These are phyloP conservation scores for Schizotus pectinicornis DNA, from an alignment of 2,888 invertebrate genomes.

Conservation along the genomic window DNA sequence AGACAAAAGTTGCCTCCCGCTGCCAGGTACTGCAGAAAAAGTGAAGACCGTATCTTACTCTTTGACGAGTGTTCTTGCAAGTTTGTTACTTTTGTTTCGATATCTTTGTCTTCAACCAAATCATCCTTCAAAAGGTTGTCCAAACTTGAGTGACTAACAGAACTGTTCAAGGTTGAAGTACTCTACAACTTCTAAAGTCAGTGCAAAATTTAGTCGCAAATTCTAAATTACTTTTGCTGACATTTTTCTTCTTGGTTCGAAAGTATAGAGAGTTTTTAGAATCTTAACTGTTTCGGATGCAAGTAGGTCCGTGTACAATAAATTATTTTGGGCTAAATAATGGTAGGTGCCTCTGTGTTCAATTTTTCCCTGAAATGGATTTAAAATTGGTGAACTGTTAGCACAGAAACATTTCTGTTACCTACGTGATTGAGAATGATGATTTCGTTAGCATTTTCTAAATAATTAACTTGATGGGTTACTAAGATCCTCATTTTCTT, in stretches of 20 bases:
- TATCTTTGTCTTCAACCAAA: conserved; percentile 51
- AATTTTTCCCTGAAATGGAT: conserved; percentile 57
- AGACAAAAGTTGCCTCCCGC: conserved; percentile 64
- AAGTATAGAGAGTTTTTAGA: conserved; percentile 36
- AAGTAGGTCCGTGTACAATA: conserved; percentile 62
- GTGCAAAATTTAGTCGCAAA: conserved; percentile 3
- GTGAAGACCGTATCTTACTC: conserved; percentile 67
- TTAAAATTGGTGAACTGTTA: conserved; percentile 8
- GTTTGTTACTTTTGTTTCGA: conserved; percentile 61
- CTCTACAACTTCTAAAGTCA: conserved; percentile 42
- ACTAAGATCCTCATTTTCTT: conserved; percentile 77
- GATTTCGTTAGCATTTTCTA: conserved; percentile 71
- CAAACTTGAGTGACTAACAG: conserved; percentile 55
- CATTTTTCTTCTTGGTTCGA: conserved; percentile 48
- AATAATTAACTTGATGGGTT: conserved; percentile 87
- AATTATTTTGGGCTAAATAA: conserved; percentile 57
- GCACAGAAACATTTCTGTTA: conserved; percentile 41
- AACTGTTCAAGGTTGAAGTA: conserved; percentile 49
- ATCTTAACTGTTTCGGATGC: conserved; percentile 53
- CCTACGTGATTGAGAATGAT: conserved; percentile 69
- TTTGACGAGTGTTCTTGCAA: conserved; percentile 64
- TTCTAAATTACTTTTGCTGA: conserved; percentile 45
- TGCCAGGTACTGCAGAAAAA: conserved; percentile 64
- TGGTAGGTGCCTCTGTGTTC: conserved; percentile 60
- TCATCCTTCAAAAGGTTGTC: conserved; percentile 51